Evolutionary conservation across 2,113 vertebrate species (phyloP).

Genomic region (Parus major): DNA sequence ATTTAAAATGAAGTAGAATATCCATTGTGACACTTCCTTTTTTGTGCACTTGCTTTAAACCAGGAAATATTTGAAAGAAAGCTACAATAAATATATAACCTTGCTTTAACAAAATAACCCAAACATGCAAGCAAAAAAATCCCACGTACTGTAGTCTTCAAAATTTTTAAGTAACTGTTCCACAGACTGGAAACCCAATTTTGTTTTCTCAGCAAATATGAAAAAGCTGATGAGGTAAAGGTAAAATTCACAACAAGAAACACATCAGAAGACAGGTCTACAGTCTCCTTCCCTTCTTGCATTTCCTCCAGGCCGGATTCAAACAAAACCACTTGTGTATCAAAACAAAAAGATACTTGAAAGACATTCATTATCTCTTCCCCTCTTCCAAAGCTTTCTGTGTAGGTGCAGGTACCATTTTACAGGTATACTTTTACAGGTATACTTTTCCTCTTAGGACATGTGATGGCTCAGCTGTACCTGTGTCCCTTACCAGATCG

Average conservation of each 20-base stretch:
- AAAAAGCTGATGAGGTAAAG: background rate
- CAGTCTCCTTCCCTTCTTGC: background rate
- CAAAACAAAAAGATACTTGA: background rate
- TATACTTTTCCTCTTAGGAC: background rate
- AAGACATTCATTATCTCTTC: background rate
- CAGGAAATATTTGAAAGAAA: slow-evolving; percentile 37
- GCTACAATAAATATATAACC: background rate
- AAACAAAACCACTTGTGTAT: background rate
- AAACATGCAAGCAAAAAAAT: background rate
- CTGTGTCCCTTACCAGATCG: slow-evolving; percentile 83
- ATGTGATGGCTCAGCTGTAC: background rate
- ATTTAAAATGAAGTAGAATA: slow-evolving; percentile 39
- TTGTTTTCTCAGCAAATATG: background rate
- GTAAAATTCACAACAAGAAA: background rate
- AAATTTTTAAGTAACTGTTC: background rate
- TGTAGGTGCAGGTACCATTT: background rate
- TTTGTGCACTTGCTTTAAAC: slow-evolving; percentile 20
- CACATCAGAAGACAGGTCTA: background rate
- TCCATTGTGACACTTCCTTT: slow-evolving; percentile 58
- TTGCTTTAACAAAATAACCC: background rate
- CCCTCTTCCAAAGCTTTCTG: background rate
- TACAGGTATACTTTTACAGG: background rate
- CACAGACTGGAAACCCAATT: background rate
- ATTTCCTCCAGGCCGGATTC: background rate
- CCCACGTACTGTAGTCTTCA: background rate